phyloP scores from a whole-genome alignment of 2,797 vertebrate genomes.

The Falco peregrinus region DNA sequence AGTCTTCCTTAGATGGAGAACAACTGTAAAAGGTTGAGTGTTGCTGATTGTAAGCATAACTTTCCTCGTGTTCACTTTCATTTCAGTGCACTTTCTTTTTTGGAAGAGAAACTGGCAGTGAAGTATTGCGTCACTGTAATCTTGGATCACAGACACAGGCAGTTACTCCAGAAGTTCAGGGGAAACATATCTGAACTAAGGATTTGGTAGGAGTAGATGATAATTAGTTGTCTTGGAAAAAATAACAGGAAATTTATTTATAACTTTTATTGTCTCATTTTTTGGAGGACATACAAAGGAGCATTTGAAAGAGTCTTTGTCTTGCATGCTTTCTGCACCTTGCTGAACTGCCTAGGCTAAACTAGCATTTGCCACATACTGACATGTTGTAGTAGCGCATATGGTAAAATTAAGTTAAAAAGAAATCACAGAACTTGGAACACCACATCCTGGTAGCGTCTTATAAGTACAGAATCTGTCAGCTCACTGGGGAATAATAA shows the following conservation, averaged over 20 bases:
- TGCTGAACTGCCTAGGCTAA: neutral
- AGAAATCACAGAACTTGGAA: neutral
- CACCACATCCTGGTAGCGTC: neutral
- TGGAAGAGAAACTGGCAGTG: constrained; percentile 36
- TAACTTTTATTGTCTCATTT: neutral
- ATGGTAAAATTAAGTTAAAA: neutral
- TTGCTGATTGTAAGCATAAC: neutral
- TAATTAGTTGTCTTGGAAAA: neutral
- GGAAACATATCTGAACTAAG: neutral
- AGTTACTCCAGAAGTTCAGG: neutral
- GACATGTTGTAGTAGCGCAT: fast-evolving
- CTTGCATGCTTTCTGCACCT: neutral
- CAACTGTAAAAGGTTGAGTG: neutral
- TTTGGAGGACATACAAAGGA: neutral
- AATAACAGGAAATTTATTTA: neutral
- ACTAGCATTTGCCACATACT: fast-evolving
- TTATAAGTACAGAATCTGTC: neutral
- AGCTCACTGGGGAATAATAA: neutral
- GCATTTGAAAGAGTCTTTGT: neutral
- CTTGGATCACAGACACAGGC: neutral
- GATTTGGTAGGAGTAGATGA: neutral
- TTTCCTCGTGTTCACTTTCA: constrained; percentile 6
- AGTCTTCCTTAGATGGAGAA: constrained; percentile 35
- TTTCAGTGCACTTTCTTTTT: constrained; percentile 42
- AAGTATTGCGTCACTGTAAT: neutral